Base-by-base conservation (phyloP, 2,888 invertebrate species). In the Druceiella hillmani region DNA sequence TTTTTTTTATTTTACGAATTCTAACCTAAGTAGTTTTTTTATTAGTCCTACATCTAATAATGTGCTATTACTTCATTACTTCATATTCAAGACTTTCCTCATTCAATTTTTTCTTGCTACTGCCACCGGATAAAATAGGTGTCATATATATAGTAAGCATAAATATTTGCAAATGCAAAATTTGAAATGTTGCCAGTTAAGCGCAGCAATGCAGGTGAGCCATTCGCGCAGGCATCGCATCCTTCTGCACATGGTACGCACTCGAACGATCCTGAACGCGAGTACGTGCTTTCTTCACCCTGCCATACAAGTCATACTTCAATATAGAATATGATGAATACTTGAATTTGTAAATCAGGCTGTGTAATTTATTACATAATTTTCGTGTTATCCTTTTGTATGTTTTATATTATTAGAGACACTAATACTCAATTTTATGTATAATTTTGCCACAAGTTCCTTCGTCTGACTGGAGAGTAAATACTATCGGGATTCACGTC, bases 161-260 rank as follows among this genome's bases (percentile, higher is more conserved):
- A 64, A 87, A 86, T 36, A 91, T 89, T 38, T 93, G 73, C 2
- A 83, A 83, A 47, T 94, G 77, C 48, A 94, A 87, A 39, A 85
- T 83, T 17, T 86, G 87, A 45, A 94, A 74, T 73, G 90, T 84
- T 91, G 79, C 94, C 94, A 94, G 69, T 94, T 92, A 36, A 94
- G 74, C 3, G 90, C 84, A 2, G 92, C 87, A 20, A 94, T 87
- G 58, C 94, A 95, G 0, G 93, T 1, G 90, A 85, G 22, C 81
- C 82, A 54, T 94, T 92, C 41, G 78, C 73, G 57, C 94, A 95
- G 26, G 77, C 83, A 52, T 93, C 94, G 55, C 94, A 95, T 20
- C 93, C 94, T 54, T 90, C 88, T 2, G 93, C 89, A 58, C 94
- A 94, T 0, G 83, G 83, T 33, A 90, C 69, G 59, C 94, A 95